Percentiles rank a stretch among this genome's conserved stretches.
phyloP scores from a whole-genome alignment of 2,888 invertebrate genomes.

The Monoplex corrugatus region DNA sequence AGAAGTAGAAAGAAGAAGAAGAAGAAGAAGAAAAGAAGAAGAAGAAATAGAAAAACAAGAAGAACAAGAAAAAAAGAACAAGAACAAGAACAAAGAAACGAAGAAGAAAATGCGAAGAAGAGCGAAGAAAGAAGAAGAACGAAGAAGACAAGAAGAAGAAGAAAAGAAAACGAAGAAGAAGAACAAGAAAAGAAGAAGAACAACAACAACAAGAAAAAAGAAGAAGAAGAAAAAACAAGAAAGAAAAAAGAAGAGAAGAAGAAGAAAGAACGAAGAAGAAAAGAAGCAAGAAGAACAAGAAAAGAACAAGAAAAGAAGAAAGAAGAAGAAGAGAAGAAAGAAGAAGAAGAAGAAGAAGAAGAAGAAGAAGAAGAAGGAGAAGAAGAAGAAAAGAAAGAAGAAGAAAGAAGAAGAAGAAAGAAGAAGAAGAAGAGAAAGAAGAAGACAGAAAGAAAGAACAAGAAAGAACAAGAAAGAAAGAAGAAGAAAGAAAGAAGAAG shows the following conservation, averaged over 20 bases:
- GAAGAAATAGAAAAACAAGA: too few species aligned
- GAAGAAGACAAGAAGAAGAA: neutral
- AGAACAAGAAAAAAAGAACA: too few species aligned
- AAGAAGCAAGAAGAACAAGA: too few species aligned
- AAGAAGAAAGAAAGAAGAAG: neutral
- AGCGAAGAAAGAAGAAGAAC: too few species aligned
- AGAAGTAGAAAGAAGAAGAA: too few species aligned
- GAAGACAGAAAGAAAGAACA: neutral
- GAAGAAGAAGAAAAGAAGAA: too few species aligned
- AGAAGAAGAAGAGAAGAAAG: neutral
- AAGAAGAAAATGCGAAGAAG: too few species aligned
- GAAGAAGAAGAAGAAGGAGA: too few species aligned
- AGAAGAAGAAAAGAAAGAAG: neutral
- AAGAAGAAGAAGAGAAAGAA: neutral
- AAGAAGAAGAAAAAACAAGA: neutral
- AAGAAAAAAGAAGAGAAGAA: neutral
- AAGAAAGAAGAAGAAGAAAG: neutral
- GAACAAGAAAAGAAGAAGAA: too few species aligned
- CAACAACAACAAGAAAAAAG: too few species aligned
- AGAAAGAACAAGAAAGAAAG: neutral
- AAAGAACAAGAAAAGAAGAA: neutral
- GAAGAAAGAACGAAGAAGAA: too few species aligned
- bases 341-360: too few species aligned
- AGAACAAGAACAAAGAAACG: neutral
- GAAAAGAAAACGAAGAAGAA: neutral